phyloP scores from a whole-genome alignment of 2,113 vertebrate species.

The Pao palembangensis region DNA sequence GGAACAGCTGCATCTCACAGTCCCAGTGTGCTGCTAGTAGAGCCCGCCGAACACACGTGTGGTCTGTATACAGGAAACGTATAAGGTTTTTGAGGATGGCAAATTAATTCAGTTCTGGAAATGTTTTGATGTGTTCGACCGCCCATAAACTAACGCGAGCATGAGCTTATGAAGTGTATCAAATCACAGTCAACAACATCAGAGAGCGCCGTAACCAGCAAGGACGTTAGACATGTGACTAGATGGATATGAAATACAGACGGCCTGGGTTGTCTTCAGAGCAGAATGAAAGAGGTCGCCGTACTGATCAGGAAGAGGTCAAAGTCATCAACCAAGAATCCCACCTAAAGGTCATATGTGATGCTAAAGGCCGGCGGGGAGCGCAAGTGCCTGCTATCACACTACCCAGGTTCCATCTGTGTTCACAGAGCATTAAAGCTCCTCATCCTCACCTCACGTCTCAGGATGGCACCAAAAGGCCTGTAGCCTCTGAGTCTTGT shows the following conservation, averaged over 20 bases:
- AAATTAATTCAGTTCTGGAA: background rate
- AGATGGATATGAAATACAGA: background rate
- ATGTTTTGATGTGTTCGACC: constrained; percentile 4
- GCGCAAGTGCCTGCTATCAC: too few relatives aligned
- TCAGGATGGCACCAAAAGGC: too few relatives aligned
- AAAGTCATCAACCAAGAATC: background rate
- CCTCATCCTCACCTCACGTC: too few relatives aligned
- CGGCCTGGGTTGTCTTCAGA: background rate
- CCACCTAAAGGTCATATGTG: background rate
- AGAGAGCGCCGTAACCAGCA: background rate
- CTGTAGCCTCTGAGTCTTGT: too few relatives aligned
- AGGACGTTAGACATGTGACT: background rate
- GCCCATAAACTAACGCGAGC: background rate
- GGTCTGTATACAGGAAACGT: background rate
- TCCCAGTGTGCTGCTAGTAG: constrained; percentile 20
- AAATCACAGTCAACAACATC: background rate
- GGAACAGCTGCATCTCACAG: constrained; percentile 24
- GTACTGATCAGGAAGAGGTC: background rate
- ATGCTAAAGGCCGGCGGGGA: background rate
- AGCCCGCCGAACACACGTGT: constrained; percentile 33
- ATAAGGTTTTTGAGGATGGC: background rate
- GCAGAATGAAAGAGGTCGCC: background rate
- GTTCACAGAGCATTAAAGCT: too few relatives aligned
- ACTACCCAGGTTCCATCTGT: background rate
- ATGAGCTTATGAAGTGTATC: background rate